phyloP scores from a whole-genome alignment of 2,113 vertebrate genomes.

The human region DNA sequence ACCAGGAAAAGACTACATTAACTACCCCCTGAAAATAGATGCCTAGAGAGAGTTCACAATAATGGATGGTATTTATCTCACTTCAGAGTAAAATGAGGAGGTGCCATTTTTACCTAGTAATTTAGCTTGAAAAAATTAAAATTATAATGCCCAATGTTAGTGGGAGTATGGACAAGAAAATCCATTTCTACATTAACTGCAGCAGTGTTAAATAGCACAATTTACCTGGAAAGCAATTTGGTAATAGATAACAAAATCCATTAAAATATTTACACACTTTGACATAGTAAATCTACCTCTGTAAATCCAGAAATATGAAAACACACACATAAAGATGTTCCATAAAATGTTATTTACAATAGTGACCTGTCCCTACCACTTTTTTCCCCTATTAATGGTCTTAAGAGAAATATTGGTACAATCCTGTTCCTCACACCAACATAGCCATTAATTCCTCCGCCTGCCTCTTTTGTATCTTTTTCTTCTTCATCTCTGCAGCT shows the following conservation, averaged over 20 bases:
- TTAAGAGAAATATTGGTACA: neutral
- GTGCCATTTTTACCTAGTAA: neutral
- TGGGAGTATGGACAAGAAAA: neutral
- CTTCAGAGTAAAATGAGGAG: conserved; percentile 5
- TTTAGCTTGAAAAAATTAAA: conserved; percentile 31
- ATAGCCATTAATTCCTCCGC: neutral
- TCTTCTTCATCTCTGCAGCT: neutral
- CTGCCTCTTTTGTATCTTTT: neutral
- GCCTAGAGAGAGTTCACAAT: neutral
- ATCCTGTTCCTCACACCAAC: neutral
- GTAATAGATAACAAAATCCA: neutral
- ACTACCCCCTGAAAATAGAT: neutral
- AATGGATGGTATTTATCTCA: neutral
- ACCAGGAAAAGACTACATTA: neutral
- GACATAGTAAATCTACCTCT: neutral
- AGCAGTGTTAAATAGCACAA: neutral
- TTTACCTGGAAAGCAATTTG: neutral
- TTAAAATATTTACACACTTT: neutral
- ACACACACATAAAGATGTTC: neutral
- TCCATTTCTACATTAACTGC: neutral
- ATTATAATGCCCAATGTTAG: neutral
- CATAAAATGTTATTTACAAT: neutral
- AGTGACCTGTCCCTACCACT: neutral
- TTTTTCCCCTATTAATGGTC: neutral
- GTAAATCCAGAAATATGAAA: neutral